Evolutionary conservation across 2,797 vertebrate species (phyloP), one percentile per base, ranked within the genome.

Genomic region (Allobates femoralis): DNA sequence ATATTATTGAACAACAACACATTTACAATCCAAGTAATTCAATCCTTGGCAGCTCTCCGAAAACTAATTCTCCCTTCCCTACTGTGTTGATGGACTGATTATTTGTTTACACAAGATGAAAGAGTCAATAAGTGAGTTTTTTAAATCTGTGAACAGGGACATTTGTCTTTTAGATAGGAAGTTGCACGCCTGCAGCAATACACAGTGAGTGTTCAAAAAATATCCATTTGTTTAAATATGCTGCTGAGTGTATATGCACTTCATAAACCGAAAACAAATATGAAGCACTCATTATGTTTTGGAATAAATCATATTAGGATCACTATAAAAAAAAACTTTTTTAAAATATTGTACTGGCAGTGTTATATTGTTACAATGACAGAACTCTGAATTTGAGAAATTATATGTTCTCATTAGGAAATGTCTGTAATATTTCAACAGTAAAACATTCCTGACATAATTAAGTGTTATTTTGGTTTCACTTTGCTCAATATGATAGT

Each of bases 101-200:
- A 89, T 93, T 93, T 92, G 91, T 92, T 93, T 91, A 91, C 83
- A 77, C 56, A 89, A 92, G 91, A 92, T 89, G 89, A 90, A 91
- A 89, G 89, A 93, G 89, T 92, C 91, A 90, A 88, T 92, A 92
- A 92, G 89, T 58, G 85, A 90, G 83, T 83, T 92, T 89, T 89
- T 92, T 87, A 89, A 86, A 91, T 90, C 87, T 90, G 89, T 88
- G 90, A 91, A 86, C 58, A 76, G 64, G 88, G 85, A 91, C 85
- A 88, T 93, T 93, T 91, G 91, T 93, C 93, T 93, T 89, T 91
- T 90, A 89, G 93, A 93, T 89, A 91, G 90, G 89, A 92, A 91
- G 86, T 87, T 89, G 85, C 86, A 55, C 87, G 92, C 90, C 91
- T 88, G 89, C 69, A 90, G 93, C 91, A 90, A 89, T 91, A 88